These are phyloP conservation scores for honey bee (Apis mellifera) DNA, from an alignment of 1,140 invertebrate species.

Conservation along the genomic window Amel_HAv3.1 CM009935.2:12669001-12669500, in stretches of 20 bases:
- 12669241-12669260: constrained; percentile 77
- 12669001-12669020: constrained; percentile 79
- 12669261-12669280: constrained; percentile 79
- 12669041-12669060: constrained; percentile 73
- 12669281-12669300: constrained; percentile 54
- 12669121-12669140: constrained; percentile 72
- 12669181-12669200: constrained; percentile 77
- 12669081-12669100: constrained; percentile 63
- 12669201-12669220: constrained; percentile 80
- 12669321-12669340: too few species aligned
- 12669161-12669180: constrained; percentile 72
- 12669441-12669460: constrained; percentile 76
- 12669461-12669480: constrained; percentile 78
- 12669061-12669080: constrained; percentile 79
- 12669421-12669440: constrained; percentile 79
- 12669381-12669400: not conserved
- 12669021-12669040: constrained; percentile 78
- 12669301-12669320: constrained; percentile 35
- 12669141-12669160: constrained; percentile 67
- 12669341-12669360: not conserved
- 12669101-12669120: constrained; percentile 67
- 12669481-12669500: constrained; percentile 78
- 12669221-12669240: constrained; percentile 76
- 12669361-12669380: not conserved
- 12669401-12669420: constrained; percentile 80